phyloP scores from a whole-genome alignment of 2,888 invertebrate species.

The Orchestes rusci region DNA sequence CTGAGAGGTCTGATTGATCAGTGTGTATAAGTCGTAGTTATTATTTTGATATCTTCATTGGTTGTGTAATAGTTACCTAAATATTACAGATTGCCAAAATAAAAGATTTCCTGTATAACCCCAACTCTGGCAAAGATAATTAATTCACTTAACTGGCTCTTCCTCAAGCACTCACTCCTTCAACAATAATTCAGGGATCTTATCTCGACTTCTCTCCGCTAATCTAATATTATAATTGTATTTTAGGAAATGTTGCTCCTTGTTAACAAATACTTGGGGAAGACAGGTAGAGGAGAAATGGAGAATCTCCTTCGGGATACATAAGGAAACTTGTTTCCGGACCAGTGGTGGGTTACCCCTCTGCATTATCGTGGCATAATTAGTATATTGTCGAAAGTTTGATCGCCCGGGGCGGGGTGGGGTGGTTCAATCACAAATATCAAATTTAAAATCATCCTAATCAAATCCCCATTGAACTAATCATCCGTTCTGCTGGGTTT shows the following conservation, averaged over 20 bases:
- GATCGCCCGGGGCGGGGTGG: too few species aligned
- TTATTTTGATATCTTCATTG: too few species aligned
- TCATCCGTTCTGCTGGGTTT: constrained; percentile 21
- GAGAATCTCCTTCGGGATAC: constrained; percentile 43
- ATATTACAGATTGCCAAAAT: too few species aligned
- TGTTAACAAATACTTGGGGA: constrained; percentile 42
- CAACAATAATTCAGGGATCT: constrained; percentile 33
- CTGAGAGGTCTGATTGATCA: too few species aligned
- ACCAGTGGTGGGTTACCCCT: constrained; percentile 34
- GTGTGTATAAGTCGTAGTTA: too few species aligned
- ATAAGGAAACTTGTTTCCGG: constrained; percentile 46
- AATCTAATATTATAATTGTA: constrained; percentile 49
- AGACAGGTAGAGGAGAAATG: constrained; percentile 12
- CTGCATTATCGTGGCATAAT: too few species aligned
- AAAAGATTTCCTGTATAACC: constrained; percentile 1
- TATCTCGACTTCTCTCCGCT: constrained; percentile 39
- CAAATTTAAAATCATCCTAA: constrained; percentile 19
- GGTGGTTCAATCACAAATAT: constrained; percentile 13
- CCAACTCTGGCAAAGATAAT: constrained; percentile 6
- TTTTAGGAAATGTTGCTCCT: constrained; percentile 45
- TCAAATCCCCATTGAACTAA: constrained; percentile 22
- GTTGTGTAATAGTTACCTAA: too few species aligned
- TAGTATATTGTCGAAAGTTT: too few species aligned
- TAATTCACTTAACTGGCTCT: constrained; percentile 14
- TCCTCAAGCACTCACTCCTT: constrained; percentile 12